Evolutionary conservation across 37 sponge, comb jelly and placozoan genomes (phyloP).

Genomic region (Spongilla lacustris): DNA sequence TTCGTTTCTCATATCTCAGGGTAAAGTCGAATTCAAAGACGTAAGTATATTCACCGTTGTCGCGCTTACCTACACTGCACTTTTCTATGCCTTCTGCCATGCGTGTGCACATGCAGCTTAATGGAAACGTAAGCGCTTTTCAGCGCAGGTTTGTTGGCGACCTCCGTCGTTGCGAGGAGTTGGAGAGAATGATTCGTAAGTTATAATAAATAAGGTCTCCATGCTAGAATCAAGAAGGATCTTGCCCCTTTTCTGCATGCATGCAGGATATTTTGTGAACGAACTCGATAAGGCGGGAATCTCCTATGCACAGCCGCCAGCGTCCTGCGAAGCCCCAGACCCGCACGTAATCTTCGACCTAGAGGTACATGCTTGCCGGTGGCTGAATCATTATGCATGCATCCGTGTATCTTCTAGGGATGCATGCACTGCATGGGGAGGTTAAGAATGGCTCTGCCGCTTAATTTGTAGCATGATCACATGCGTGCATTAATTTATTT

Average conservation of each 20-base stretch:
- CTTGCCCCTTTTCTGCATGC: too few relatives aligned
- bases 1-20: too few relatives aligned
- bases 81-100: background rate
- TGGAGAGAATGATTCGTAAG: conserved; percentile 96
- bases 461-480: too few relatives aligned
- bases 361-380: too few relatives aligned
- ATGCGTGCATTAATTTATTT: too few relatives aligned
- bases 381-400: too few relatives aligned
- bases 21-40: conserved; percentile 96
- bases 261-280: conserved; percentile 81
- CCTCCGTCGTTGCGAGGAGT: conserved; percentile 95
- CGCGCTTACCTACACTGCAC: background rate
- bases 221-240: too few relatives aligned
- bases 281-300: conserved; percentile 89
- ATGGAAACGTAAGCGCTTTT: conserved; percentile 96
- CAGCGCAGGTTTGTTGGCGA: conserved; percentile 97
- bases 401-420: too few relatives aligned
- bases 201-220: conserved; percentile 62
- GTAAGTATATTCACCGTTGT: conserved; percentile 59
- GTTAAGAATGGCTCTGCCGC: too few relatives aligned
- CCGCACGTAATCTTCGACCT: conserved; percentile 94
- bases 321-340: conserved; percentile 88
- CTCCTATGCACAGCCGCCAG: conserved; percentile 44
- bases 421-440: too few relatives aligned
- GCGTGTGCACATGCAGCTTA: conserved; percentile 83